phyloP scores from a whole-genome alignment of 2,797 vertebrate species.

The Sebastes matsubarae region DNA sequence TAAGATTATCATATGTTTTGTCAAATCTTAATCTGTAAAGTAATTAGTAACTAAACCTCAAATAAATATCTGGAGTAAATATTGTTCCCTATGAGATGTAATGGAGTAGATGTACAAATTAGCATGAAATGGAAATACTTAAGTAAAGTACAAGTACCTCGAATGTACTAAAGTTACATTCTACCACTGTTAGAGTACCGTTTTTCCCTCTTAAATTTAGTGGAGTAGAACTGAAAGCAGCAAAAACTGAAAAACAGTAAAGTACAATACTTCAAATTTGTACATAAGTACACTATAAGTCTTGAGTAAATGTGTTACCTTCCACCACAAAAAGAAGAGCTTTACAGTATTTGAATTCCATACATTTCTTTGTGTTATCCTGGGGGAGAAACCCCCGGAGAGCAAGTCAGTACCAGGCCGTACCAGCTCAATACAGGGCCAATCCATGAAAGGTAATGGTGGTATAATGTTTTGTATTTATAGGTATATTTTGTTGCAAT shows the following conservation, averaged over 20 bases:
- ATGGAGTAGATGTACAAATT: background rate
- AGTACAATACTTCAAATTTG: background rate
- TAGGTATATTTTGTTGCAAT: background rate
- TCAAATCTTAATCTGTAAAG: background rate
- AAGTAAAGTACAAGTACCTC: background rate
- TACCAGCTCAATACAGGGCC: background rate
- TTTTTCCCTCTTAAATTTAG: background rate
- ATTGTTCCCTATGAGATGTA: accelerated
- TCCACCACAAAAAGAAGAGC: background rate
- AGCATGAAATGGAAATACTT: background rate
- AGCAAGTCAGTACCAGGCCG: background rate
- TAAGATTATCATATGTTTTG: background rate
- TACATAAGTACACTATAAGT: accelerated
- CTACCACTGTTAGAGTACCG: too few species aligned
- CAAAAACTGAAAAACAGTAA: background rate
- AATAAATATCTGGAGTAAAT: background rate
- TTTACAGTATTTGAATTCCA: background rate
- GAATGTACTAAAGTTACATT: background rate
- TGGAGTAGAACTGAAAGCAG: background rate
- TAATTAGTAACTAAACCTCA: background rate
- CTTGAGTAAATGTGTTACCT: background rate
- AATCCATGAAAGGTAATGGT: background rate
- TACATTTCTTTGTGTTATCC: background rate
- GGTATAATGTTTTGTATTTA: background rate
- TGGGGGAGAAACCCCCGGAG: background rate